Percentiles rank a stretch among this genome's conserved stretches.
These are phyloP conservation scores for Tinea trinotella DNA, from an alignment of 2,888 invertebrate species.

Conservation along the genomic window DNA sequence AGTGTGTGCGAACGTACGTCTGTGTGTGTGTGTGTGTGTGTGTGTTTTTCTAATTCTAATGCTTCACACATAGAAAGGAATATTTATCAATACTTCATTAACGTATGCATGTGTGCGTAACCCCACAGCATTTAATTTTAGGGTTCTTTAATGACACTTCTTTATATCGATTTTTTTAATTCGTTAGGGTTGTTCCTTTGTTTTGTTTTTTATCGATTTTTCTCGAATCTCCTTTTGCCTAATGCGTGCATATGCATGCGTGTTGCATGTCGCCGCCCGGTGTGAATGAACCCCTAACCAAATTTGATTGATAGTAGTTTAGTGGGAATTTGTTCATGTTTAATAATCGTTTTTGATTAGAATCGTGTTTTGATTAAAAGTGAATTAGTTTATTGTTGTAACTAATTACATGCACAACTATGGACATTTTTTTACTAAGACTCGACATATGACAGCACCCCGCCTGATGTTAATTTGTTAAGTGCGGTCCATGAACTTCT, in stretches of 20 bases:
- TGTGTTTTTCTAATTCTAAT: background rate
- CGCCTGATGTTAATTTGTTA: too few species aligned
- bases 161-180: conserved; percentile 63
- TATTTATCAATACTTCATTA: conserved; percentile 16
- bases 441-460: too few species aligned
- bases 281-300: conserved; percentile 24
- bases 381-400: background rate
- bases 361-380: background rate
- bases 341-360: background rate
- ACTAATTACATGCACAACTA: too few species aligned
- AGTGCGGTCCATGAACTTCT: too few species aligned
- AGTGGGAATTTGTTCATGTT: background rate
- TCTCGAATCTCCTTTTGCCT: conserved; percentile 40
- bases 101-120: conserved; percentile 32
- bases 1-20: too few species aligned
- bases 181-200: conserved; percentile 62
- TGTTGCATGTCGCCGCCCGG: conserved; percentile 25
- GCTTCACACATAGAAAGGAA: too few species aligned
- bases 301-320: conserved; percentile 1
- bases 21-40: too few species aligned
- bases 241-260: conserved; percentile 43
- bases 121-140: conserved; percentile 60
- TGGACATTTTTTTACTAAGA: too few species aligned
- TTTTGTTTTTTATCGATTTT: conserved; percentile 56
- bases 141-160: conserved; percentile 72